Conservation (phyloP, 35 echinoderm and acorn worm genomes). For the Anneissia japonica region DNA sequence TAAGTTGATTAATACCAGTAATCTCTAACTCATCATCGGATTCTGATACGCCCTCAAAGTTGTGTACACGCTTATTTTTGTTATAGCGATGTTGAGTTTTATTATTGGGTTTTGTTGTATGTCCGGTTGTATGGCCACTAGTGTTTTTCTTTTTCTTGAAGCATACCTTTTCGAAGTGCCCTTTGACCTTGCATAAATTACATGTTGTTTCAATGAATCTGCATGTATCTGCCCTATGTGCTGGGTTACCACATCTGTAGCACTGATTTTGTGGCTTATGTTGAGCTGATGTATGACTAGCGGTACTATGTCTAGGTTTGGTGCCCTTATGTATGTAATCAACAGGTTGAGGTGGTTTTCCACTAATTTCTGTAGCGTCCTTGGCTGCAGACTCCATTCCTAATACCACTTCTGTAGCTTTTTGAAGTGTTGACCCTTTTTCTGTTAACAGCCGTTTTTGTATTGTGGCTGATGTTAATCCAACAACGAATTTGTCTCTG, state of each 20-base stretch:
- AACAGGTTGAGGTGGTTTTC: not conserved
- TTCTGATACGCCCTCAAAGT: too few relatives aligned
- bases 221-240: not conserved
- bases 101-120: too few relatives aligned
- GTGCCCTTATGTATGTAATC: not conserved
- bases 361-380: not conserved
- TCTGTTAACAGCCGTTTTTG: not conserved
- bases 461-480: not conserved
- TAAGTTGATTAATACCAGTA: too few relatives aligned
- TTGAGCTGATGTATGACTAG: too few relatives aligned
- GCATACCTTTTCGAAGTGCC: not conserved
- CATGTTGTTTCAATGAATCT: not conserved
- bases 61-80: too few relatives aligned
- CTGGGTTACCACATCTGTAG: not conserved
- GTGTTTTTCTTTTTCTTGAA: not conserved
- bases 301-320: not conserved
- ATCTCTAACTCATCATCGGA: too few relatives aligned
- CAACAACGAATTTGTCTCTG: not conserved
- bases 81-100: too few relatives aligned
- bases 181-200: not conserved
- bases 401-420: not conserved
- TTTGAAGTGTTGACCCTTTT: not conserved
- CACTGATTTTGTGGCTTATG: not conserved
- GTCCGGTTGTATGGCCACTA: too few relatives aligned
- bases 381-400: not conserved